These are phyloP conservation scores for Salvelinus fontinalis DNA, from an alignment of 2,113 vertebrate species.

Conservation along the genomic window DNA sequence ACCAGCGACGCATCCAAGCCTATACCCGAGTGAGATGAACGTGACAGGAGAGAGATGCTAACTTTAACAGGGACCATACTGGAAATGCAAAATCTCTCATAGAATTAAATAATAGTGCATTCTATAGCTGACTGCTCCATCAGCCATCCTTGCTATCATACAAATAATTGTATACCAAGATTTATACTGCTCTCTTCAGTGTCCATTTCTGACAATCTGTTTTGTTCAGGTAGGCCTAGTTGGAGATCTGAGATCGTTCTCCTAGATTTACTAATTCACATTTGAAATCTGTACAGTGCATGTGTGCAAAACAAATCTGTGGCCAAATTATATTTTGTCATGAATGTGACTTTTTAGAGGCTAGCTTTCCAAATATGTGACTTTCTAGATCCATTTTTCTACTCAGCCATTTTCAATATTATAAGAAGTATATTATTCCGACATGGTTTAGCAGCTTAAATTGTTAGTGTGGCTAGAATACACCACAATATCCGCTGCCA, in stretches of 20 bases:
- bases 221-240: too few relatives aligned
- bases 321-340: slow-evolving; percentile 40
- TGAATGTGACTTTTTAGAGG: slow-evolving; percentile 20
- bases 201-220: too few relatives aligned
- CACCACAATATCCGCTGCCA: too few relatives aligned
- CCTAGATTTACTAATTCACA: not conserved
- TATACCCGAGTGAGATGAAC: slow-evolving; percentile 56
- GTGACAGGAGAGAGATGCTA: too few relatives aligned
- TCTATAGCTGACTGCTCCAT: not conserved
- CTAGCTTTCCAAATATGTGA: slow-evolving; percentile 20
- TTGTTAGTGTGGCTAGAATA: not conserved
- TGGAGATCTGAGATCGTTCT: not conserved
- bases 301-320: slow-evolving; percentile 13
- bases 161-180: too few relatives aligned
- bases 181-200: too few relatives aligned
- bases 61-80: not conserved
- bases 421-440: not conserved
- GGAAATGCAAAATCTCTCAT: not conserved
- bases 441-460: not conserved
- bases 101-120: too few relatives aligned
- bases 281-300: slow-evolving; percentile 22
- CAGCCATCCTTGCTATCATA: too few relatives aligned
- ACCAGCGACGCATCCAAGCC: slow-evolving; percentile 48
- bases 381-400: slow-evolving; percentile 46
- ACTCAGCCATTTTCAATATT: slow-evolving; percentile 12